Base-by-base conservation (phyloP, 2,888 invertebrate genomes). In the Chymomyza caudatula region DNA sequence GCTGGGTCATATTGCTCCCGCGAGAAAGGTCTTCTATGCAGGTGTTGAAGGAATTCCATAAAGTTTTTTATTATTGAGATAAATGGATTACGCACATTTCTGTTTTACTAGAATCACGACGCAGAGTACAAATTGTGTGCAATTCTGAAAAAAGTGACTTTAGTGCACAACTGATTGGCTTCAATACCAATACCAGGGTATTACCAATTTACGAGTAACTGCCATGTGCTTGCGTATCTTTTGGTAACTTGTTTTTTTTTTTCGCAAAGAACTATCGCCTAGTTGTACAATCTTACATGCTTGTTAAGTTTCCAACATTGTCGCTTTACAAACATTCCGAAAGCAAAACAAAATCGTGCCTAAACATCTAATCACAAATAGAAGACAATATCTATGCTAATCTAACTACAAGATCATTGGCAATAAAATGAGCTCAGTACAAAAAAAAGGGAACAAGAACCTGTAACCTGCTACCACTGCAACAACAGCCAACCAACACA, bases 351-450 rank as follows among this genome's bases (percentile, higher is more conserved):
- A 83, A 85, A 83, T 83, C 82, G 82, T 83, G 82, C 86, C 47
- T 63, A 69, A 69, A 67, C 78, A 87, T 83, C 87, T 83, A 85
- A 83, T 83, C 82, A 76, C 78, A 74, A 87, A 85, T 75, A 73
- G 73, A 85, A 77, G 79, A 86, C 86, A 82, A 75, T 80, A 87
- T 87, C 82, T 87, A 83, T 87, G 84, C 81, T 87, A 87, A 83
- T 83, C 82, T 85, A 29, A 64, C 20, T 74, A 83, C 82, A 83
- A 87, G 82, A 83, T 83, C 82, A 81, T 86, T 86, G 82, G 85
- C 84, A 85, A 85, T 85, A 85, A 82, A 86, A 80, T 66, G 78
- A 68, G 66, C 67, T 63, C 63, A 65, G 64, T 52, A 11, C 44
- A 44, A 65, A 55, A 65, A 23, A 8, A 55, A 56, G 52, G 59